These are phyloP conservation scores for Brachypterus glaber DNA, from an alignment of 2,888 invertebrate genomes.

Conservation along the genomic window DNA sequence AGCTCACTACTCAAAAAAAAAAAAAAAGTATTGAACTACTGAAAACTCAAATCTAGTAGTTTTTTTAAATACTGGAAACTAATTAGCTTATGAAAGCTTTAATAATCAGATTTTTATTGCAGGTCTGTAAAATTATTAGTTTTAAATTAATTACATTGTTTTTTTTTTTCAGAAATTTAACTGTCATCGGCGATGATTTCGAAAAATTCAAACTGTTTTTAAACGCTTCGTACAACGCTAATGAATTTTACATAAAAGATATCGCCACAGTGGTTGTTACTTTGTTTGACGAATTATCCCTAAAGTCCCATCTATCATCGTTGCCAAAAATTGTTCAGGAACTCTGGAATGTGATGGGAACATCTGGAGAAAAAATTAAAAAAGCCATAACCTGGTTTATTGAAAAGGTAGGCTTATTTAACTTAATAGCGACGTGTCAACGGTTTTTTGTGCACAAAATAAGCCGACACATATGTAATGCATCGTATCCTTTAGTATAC, in stretches of 20 bases:
- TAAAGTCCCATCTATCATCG: slow-evolving; percentile 66
- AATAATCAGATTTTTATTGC: too few species aligned
- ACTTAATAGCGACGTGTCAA: slow-evolving; percentile 1
- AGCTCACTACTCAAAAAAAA: too few species aligned
- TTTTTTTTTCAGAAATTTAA: slow-evolving; percentile 46
- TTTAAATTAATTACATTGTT: not conserved
- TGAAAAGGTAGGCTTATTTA: slow-evolving; percentile 44
- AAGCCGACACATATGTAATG: too few species aligned
- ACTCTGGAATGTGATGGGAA: slow-evolving; percentile 78
- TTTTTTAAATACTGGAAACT: too few species aligned
- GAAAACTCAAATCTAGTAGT: too few species aligned
- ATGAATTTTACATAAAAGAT: slow-evolving; percentile 77
- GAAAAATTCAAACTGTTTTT: slow-evolving; percentile 59
- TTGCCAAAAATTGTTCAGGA: slow-evolving; percentile 72
- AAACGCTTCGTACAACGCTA: slow-evolving; percentile 67
- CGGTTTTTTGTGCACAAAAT: too few species aligned
- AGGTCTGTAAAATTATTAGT: too few species aligned
- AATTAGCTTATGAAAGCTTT: too few species aligned
- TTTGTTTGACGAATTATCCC: slow-evolving; percentile 67
- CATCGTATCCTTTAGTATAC: too few species aligned
- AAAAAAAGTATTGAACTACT: too few species aligned
- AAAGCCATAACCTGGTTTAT: slow-evolving; percentile 67
- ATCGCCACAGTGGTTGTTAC: slow-evolving; percentile 59
- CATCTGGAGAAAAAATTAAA: slow-evolving; percentile 68
- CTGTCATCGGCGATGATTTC: slow-evolving; percentile 62